A percentile compares a stretch with the other conserved stretches of the same genome.
phyloP scores from a whole-genome alignment of 1,140 invertebrate species.

The Diabrotica undecimpunctata region DNA sequence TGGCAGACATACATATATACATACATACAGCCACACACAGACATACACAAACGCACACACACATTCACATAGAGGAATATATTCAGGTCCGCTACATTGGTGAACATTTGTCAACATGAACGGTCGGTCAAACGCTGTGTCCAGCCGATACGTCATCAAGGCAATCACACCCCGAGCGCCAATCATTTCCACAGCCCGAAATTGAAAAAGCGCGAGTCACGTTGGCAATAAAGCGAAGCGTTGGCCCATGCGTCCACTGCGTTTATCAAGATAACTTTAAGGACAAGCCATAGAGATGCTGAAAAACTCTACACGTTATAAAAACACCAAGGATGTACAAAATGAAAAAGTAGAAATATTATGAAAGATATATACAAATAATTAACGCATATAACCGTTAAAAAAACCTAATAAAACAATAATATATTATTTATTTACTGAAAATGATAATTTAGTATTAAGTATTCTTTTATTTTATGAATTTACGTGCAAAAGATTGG shows the following conservation, averaged over 20 bases:
- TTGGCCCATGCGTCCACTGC: conserved; percentile 42
- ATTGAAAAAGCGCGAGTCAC: conserved; percentile 50
- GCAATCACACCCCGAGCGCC: conserved; percentile 49
- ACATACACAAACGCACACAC: conserved; percentile 18
- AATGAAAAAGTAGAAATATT: too few relatives aligned
- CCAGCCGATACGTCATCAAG: conserved; percentile 48
- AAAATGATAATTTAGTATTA: too few relatives aligned
- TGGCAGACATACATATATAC: conserved; percentile 17
- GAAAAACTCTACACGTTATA: too few relatives aligned
- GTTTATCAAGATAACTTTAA: conserved; percentile 43
- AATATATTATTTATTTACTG: too few relatives aligned
- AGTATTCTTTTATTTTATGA: too few relatives aligned
- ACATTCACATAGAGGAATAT: conserved; percentile 14
- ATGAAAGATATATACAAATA: too few relatives aligned
- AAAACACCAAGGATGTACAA: too few relatives aligned
- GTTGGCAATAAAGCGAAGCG: conserved; percentile 47
- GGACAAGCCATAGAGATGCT: conserved; percentile 19
- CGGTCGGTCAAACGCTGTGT: conserved; percentile 44
- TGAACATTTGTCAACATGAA: conserved; percentile 46
- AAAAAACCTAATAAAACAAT: too few relatives aligned
- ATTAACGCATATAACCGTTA: too few relatives aligned
- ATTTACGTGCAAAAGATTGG: too few relatives aligned
- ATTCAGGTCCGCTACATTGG: conserved; percentile 30
- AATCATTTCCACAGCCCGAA: conserved; percentile 46
- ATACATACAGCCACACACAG: conserved; percentile 13